Evolutionary conservation across 1,140 invertebrate species (phyloP), one percentile per base, ranked within the genome.

Genomic region (Bombus fervidus): DNA sequence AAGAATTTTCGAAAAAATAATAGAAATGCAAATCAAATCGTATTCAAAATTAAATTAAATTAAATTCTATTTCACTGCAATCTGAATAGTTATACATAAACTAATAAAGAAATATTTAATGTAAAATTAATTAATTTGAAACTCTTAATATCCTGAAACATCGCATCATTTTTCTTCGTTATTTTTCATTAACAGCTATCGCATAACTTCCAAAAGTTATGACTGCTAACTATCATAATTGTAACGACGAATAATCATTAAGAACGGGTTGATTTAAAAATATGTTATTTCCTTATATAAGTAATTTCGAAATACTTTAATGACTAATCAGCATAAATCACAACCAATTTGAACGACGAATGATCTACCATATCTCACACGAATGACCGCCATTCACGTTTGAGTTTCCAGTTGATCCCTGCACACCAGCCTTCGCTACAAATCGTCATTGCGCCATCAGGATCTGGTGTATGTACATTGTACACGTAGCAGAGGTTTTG

Each of bases 371-470:
- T 28, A 53, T 71, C 39, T 69, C 22, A 80, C 25, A 10, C 31
- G 41, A 57, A 74, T 1, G 25, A 5, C 37, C 28, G 37, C 12
- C 43, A 34, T 34, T 34, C 22, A n/a, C 28, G 74, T 90, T 77
- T 78, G 79, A 87, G 85, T 83, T 83, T 90, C 81, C 75, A 75
- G 71, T 86, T 86, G 75, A 83, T 74, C 53, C 79, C 68, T 34
- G 74, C 41, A 75, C 59, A n/a, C 78, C 62, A n/a, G 34, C 43
- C 18, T 78, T 68, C 77, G 62, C 73, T 90, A 83, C 89, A 81
- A 90, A 90, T 90, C 89, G 89, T 87, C 89, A 90, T 90, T 85
- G 77, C 74, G 39, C 57, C 79, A 86, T 90, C 88, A 87, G 86
- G 47, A 83, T 85, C 64, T 62, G 78, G 76, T 64, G 69, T 53